These are phyloP conservation scores for Carcinoscorpius rotundicauda DNA, from an alignment of 1,140 invertebrate genomes.

Conservation along the genomic window DNA sequence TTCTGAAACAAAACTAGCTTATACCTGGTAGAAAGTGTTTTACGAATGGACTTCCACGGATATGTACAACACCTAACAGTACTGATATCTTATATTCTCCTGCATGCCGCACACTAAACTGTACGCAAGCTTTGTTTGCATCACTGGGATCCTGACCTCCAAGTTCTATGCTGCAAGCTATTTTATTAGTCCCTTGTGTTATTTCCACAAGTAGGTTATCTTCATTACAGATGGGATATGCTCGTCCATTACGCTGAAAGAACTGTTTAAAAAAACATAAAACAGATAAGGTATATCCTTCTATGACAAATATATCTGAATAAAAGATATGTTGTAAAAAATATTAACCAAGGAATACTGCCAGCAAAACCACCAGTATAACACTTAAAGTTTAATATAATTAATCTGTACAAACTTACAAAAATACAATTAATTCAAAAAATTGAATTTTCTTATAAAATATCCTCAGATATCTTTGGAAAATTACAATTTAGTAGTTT, in stretches of 20 bases:
- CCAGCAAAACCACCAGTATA: too few species aligned
- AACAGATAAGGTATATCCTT: not conserved
- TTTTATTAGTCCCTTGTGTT: constrained; percentile 63
- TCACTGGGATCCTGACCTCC: constrained; percentile 65
- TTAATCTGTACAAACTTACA: too few species aligned
- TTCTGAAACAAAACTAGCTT: too few species aligned
- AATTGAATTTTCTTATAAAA: too few species aligned
- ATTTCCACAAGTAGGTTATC: constrained; percentile 78
- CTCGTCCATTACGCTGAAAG: constrained; percentile 79
- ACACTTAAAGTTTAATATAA: too few species aligned
- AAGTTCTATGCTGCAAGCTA: constrained; percentile 68
- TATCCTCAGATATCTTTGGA: too few species aligned
- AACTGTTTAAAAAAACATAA: constrained; percentile 44
- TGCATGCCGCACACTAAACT: constrained; percentile 79
- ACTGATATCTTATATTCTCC: constrained; percentile 77
- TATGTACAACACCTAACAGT: constrained; percentile 51
- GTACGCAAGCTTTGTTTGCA: constrained; percentile 71
- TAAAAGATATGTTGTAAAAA: too few species aligned
- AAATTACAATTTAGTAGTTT: too few species aligned
- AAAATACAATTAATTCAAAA: too few species aligned
- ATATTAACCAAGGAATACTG: too few species aligned
- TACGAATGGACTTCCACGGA: constrained; percentile 51
- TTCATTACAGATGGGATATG: constrained; percentile 81
- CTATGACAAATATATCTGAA: not conserved
- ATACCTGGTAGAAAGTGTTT: constrained; percentile 52